A percentile compares a stretch with the other conserved stretches of the same genome.
phyloP scores from a whole-genome alignment of 2,113 vertebrate genomes.

The Burhinus oedicnemus region DNA sequence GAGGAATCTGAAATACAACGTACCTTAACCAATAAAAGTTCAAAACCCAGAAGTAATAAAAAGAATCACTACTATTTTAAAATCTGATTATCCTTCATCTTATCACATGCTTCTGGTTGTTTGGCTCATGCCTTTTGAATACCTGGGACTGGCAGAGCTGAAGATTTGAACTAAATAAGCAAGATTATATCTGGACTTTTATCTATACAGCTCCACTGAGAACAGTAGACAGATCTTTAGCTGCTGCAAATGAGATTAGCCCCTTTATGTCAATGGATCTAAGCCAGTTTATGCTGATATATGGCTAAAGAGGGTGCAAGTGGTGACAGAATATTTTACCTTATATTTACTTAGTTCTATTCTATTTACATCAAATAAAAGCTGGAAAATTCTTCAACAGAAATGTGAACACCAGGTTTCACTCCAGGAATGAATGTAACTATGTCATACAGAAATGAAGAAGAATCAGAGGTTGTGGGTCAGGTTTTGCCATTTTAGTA shows the following conservation, averaged over 20 bases:
- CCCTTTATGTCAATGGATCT: background rate
- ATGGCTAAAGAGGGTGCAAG: background rate
- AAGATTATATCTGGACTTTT: conserved; percentile 47
- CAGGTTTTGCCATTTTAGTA: background rate
- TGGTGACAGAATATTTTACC: conserved; percentile 14
- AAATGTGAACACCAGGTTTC: background rate
- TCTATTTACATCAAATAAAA: conserved; percentile 7
- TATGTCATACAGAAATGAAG: background rate
- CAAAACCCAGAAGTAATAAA: conserved; percentile 6
- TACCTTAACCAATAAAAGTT: background rate
- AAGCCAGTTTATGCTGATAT: conserved; percentile 13
- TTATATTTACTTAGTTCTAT: background rate
- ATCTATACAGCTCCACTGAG: conserved; percentile 43
- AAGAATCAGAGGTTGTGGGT: background rate
- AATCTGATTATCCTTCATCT: background rate
- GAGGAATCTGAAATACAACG: background rate
- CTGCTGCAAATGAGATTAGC: conserved; percentile 58
- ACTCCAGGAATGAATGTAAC: background rate
- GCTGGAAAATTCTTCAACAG: background rate
- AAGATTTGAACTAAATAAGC: conserved; percentile 9
- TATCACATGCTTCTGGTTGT: background rate
- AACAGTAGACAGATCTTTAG: conserved; percentile 45
- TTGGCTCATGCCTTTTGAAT: background rate
- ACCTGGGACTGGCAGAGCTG: background rate
- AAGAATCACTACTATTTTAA: background rate